Evolutionary conservation across 2,797 vertebrate genomes (phyloP).

Genomic region (Melanotaenia nigrans): DNA sequence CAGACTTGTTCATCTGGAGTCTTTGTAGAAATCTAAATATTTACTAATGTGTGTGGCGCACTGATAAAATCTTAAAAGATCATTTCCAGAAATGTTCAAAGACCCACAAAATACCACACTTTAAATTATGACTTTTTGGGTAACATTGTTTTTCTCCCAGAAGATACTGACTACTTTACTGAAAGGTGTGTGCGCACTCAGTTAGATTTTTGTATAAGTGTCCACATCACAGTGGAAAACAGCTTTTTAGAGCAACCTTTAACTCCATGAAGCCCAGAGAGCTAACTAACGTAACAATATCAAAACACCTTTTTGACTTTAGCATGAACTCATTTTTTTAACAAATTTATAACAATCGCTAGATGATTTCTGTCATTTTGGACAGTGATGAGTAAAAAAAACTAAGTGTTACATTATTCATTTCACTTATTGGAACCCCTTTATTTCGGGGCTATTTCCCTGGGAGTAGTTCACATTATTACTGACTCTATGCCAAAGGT

Average conservation of each 20-base stretch:
- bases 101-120: not conserved
- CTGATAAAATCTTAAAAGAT: conserved; percentile 9
- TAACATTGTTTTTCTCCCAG: not conserved
- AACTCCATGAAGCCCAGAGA: not conserved
- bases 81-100: conserved; percentile 7
- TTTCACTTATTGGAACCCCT: not conserved
- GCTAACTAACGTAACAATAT: not conserved
- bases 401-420: not conserved
- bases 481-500: conserved; percentile 4
- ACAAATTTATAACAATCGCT: not conserved
- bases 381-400: not conserved
- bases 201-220: not conserved
- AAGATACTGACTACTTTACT: not conserved
- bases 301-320: not conserved
- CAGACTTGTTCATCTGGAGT: not conserved
- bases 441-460: not conserved
- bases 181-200: not conserved
- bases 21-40: conserved; percentile 19
- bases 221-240: not conserved
- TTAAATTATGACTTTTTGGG: not conserved
- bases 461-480: not conserved
- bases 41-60: not conserved
- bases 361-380: not conserved
- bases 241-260: not conserved
- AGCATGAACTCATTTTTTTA: not conserved